Base-by-base conservation (phyloP, 2,113 vertebrate species). In the Geococcyx californianus region DNA sequence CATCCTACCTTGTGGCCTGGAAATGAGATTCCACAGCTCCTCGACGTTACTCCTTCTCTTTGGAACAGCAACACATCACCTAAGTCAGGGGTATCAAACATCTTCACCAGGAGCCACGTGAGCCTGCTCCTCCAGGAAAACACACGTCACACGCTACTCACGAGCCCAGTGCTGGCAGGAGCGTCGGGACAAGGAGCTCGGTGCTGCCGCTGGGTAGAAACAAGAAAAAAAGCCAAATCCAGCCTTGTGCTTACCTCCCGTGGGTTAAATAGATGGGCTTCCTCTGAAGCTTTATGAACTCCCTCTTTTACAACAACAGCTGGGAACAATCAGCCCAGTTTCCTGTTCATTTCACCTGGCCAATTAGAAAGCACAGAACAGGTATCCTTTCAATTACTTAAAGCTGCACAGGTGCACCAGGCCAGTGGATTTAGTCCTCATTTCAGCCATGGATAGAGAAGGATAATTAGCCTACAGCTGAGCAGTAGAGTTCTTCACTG, bases 181-280 rank as follows among this genome's bases (percentile, higher is more conserved):
- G 40, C 40, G n/a, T n/a, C n/a, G n/a, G n/a, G n/a, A n/a, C n/a
- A 42, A 10, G 40, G 40, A 42, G 40, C 40, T 42, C 40, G 13
- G 13, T 10, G 13, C 40, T 42, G 40, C 40, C 40, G 13, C 13
- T 13, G 13, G 40, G 40, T 42, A 42, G 40, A 42, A 42, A 42
- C 40, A 42, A 42, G 40, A 42, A 13, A 42, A 42, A 42, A n/a
- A n/a, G n/a, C n/a, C n/a, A n/a, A n/a, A n/a, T n/a, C n/a, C n/a
- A n/a, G n/a, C n/a, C 40, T 42, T 42, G 40, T 42, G 40, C 40
- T 13, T 42, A 42, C 40, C 40, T 10, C 40, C 13, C 40, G 13
- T 42, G 40, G 13, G 10, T 13, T 42, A 13, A 10, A 42, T 13
- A 0, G 4, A 1, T 0, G 10, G 1, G 1, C 11, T 42, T 45